phyloP scores from a whole-genome alignment of 1,140 invertebrate species.

The Anadara kagoshimensis region DNA sequence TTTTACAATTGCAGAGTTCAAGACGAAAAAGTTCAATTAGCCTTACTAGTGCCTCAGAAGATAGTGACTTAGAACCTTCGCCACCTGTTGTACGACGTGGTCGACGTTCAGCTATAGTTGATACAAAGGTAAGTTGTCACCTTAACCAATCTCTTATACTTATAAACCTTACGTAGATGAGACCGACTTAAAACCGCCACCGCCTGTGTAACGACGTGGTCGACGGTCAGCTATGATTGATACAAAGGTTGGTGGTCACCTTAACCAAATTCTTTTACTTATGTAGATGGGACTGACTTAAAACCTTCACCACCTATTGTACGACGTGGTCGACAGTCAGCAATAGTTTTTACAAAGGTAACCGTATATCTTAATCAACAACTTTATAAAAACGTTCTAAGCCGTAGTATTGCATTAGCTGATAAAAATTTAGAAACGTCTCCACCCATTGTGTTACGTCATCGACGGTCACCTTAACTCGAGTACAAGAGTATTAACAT shows the following conservation, averaged over 20 bases:
- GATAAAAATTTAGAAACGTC: too few species aligned
- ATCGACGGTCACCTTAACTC: too few species aligned
- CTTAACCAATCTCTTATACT: too few species aligned
- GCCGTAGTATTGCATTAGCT: too few species aligned
- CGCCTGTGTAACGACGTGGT: slow-evolving; percentile 62
- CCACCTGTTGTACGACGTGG: slow-evolving; percentile 65
- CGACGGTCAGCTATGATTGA: slow-evolving; percentile 67
- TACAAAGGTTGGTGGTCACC: slow-evolving; percentile 63
- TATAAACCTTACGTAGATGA: too few species aligned
- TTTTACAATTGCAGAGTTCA: background rate
- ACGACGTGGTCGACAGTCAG: slow-evolving; percentile 61
- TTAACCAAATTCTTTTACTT: too few species aligned
- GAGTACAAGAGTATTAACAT: too few species aligned
- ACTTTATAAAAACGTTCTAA: too few species aligned
- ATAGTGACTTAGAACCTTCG: slow-evolving; percentile 63
- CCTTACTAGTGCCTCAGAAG: slow-evolving; percentile 63
- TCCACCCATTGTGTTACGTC: too few species aligned
- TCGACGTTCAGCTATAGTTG: slow-evolving; percentile 67
- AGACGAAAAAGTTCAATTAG: slow-evolving; percentile 41
- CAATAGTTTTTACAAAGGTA: slow-evolving; percentile 71
- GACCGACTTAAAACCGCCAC: slow-evolving; percentile 59
- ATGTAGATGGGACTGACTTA: too few species aligned
- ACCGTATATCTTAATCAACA: slow-evolving; percentile 6
- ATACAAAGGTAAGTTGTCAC: slow-evolving; percentile 64
- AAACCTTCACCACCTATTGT: slow-evolving; percentile 63